Conservation (phyloP, 1,140 invertebrate species). For the Drosophila rufa region DNA sequence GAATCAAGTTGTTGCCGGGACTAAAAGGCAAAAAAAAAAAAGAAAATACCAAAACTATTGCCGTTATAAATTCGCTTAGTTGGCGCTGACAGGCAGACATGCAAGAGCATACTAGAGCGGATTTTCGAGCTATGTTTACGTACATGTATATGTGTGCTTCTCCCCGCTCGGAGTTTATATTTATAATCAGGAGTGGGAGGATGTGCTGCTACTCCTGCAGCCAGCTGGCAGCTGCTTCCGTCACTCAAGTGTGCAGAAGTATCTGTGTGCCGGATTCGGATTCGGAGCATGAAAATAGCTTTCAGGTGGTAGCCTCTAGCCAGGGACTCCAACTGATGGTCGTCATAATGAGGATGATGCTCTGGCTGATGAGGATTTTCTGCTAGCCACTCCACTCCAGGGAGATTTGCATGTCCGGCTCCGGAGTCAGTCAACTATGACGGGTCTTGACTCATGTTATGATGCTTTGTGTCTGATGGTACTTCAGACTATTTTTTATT, state of each 20-base stretch:
- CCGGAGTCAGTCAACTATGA: constrained; percentile 26
- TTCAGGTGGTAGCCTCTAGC: constrained; percentile 30
- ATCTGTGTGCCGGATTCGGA: constrained; percentile 28
- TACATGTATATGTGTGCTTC: background rate
- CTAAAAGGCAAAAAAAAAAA: background rate
- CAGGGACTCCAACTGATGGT: constrained; percentile 20
- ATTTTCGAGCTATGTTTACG: background rate
- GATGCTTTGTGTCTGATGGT: background rate
- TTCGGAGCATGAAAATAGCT: constrained; percentile 45
- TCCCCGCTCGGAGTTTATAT: constrained; percentile 18
- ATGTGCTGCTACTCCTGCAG: constrained; percentile 1
- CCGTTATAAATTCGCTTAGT: constrained; percentile 40
- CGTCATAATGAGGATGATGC: constrained; percentile 18
- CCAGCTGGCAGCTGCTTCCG: constrained; percentile 56
- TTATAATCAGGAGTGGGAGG: constrained; percentile 24
- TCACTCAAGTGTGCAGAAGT: constrained; percentile 44
- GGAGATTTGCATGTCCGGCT: constrained; percentile 29
- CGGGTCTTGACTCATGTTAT: background rate
- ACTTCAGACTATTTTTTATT: background rate
- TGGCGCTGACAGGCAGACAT: constrained; percentile 50
- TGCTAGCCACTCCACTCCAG: constrained; percentile 15
- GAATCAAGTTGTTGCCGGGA: constrained; percentile 36
- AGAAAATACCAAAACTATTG: constrained; percentile 24
- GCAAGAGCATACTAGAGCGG: constrained; percentile 12
- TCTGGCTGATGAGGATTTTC: constrained; percentile 37